Percentiles rank a stretch among this genome's conserved stretches.
phyloP scores from a whole-genome alignment of 92 coral and sea anemone species.

The Phenganax marumi region DNA sequence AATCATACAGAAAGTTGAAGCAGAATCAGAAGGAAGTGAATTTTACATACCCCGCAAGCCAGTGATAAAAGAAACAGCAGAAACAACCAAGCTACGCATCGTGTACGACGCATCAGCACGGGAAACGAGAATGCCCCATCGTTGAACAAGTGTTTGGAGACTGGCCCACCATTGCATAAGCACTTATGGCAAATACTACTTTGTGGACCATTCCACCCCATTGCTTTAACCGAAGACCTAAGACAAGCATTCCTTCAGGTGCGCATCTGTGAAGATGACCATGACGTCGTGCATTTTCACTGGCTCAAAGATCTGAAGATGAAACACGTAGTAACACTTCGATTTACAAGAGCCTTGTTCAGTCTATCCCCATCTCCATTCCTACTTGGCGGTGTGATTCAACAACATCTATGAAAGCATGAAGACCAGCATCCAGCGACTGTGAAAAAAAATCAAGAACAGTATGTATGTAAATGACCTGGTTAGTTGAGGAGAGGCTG shows the following conservation, averaged over 20 bases:
- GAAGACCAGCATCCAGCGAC: background rate
- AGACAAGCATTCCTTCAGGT: background rate
- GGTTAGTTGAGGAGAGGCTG: background rate
- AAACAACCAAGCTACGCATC: background rate
- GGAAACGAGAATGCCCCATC: background rate
- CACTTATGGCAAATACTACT: background rate
- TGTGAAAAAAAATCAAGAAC: background rate
- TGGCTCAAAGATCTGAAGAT: background rate
- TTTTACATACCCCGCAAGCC: conserved; percentile 26
- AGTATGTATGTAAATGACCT: background rate
- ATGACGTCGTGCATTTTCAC: conserved; percentile 1
- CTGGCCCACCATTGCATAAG: background rate
- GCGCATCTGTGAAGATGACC: background rate
- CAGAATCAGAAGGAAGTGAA: background rate
- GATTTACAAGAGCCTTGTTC: background rate
- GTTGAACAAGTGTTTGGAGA: conserved; percentile 1
- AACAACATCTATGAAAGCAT: background rate
- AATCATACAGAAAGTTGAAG: background rate
- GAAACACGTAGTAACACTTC: background rate
- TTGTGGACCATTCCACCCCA: background rate
- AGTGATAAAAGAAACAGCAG: conserved; percentile 5
- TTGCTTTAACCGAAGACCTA: background rate
- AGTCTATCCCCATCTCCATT: background rate
- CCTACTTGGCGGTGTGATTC: background rate
- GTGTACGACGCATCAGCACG: conserved; percentile 9